phyloP scores from a whole-genome alignment of 2,113 vertebrate species.

The Platysteira castanea region DNA sequence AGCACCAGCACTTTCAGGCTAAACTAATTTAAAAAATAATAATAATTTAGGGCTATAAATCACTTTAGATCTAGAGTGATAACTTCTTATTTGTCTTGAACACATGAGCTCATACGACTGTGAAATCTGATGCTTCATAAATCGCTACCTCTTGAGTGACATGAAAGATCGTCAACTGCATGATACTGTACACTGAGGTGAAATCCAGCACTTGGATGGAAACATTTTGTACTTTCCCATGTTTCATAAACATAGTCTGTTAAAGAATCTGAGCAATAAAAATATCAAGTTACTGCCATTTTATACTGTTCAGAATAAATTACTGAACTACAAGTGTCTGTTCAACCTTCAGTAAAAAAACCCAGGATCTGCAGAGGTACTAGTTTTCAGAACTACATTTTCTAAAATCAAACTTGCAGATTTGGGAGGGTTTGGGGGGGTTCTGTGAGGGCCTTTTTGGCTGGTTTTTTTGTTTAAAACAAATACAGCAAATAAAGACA shows the following conservation, averaged over 20 bases:
- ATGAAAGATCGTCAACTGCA: not conserved
- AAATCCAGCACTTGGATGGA: slow-evolving; percentile 26
- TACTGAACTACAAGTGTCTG: not conserved
- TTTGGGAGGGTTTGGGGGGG: not conserved
- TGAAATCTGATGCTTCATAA: not conserved
- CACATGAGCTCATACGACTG: not conserved
- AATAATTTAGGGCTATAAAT: not conserved
- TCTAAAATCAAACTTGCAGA: not conserved
- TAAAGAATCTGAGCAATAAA: not conserved
- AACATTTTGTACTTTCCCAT: slow-evolving; percentile 16
- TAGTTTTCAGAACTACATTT: not conserved
- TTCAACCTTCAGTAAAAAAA: not conserved
- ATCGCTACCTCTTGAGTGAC: not conserved
- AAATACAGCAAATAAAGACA: not conserved
- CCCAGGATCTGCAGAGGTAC: not conserved
- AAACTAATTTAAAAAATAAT: not conserved
- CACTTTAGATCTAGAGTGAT: not conserved
- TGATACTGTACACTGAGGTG: not conserved
- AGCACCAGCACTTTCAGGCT: not conserved
- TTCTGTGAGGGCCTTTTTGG: not conserved
- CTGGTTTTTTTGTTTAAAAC: not conserved
- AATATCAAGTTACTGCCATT: slow-evolving; percentile 28
- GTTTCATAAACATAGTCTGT: not conserved
- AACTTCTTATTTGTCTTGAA: not conserved
- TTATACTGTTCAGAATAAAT: not conserved